Conservation (phyloP, 2,888 invertebrate genomes). For the Dilophus febrilis region DNA sequence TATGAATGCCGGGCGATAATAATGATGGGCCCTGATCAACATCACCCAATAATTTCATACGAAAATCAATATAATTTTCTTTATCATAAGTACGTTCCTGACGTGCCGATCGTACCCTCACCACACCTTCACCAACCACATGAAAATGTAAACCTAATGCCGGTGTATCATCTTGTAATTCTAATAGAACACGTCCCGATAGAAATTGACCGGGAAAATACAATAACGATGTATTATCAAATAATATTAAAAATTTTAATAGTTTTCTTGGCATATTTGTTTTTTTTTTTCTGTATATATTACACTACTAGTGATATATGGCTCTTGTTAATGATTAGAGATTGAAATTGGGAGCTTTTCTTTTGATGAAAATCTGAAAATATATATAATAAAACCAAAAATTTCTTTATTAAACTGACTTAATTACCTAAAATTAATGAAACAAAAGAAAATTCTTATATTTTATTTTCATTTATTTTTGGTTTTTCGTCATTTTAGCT, state of each 20-base stretch:
- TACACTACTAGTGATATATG: no score
- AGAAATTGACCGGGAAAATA: slow-evolving; percentile 90
- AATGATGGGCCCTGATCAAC: slow-evolving; percentile 72
- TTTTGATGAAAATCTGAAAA: no score
- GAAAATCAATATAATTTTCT: slow-evolving; percentile 88
- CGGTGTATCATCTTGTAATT: slow-evolving; percentile 83
- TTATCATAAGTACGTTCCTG: slow-evolving; percentile 77
- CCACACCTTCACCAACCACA: slow-evolving; percentile 87
- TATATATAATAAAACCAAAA: no score
- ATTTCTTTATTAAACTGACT: no score
- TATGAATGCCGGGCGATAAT: slow-evolving; percentile 83
- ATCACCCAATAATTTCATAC: slow-evolving; percentile 83
- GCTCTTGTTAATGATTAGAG: no score
- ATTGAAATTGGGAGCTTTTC: no score
- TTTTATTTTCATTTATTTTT: no score
- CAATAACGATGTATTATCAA: slow-evolving; percentile 81
- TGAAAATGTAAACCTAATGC: slow-evolving; percentile 85
- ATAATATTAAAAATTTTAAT: slow-evolving; percentile 80
- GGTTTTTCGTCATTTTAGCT: no score
- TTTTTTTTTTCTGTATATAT: background rate
- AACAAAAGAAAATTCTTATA: no score
- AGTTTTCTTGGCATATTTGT: slow-evolving; percentile 66
- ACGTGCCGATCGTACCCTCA: slow-evolving; percentile 64
- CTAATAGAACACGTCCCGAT: slow-evolving; percentile 79
- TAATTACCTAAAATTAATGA: no score